A percentile compares a stretch with the other conserved stretches of the same genome.
phyloP scores from a whole-genome alignment of 2,113 vertebrate species.

The Arenaria interpres region DNA sequence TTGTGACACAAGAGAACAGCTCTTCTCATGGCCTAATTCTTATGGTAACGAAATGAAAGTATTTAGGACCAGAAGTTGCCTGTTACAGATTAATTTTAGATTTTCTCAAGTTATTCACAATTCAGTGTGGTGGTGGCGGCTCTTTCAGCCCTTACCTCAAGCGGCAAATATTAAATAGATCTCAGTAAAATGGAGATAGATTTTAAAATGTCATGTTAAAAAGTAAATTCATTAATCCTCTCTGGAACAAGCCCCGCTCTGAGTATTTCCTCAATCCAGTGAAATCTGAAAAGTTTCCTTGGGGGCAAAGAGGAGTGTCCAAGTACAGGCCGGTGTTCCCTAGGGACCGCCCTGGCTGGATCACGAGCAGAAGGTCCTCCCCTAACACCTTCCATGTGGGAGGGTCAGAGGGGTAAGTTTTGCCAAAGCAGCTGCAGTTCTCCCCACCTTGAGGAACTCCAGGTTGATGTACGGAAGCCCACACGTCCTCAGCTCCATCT shows the following conservation, averaged over 20 bases:
- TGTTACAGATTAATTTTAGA: not conserved
- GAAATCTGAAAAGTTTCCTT: not conserved
- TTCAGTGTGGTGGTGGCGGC: not conserved
- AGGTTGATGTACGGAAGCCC: constrained; percentile 95
- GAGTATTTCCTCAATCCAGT: not conserved
- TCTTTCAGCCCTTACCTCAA: not conserved
- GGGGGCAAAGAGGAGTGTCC: not conserved
- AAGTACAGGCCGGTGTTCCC: not conserved
- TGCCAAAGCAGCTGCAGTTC: not conserved
- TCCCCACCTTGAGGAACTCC: constrained; percentile 92
- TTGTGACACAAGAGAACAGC: not conserved
- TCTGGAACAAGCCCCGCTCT: not conserved
- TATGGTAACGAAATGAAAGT: fast-evolving
- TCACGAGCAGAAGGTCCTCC: not conserved
- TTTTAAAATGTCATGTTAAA: not conserved
- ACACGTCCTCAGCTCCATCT: constrained; percentile 95
- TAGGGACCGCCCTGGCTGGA: not conserved
- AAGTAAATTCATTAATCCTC: not conserved
- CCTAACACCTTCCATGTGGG: not conserved
- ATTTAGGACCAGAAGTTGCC: not conserved
- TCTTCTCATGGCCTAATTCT: not conserved
- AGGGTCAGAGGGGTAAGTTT: not conserved
- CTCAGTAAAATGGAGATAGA: not conserved
- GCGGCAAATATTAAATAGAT: not conserved
- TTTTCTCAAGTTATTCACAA: not conserved